A percentile compares a stretch with the other conserved stretches of the same genome.
These are phyloP conservation scores for Tragelaphus eurycerus DNA, from an alignment of 2,797 vertebrate species.

Conservation along the genomic window DNA sequence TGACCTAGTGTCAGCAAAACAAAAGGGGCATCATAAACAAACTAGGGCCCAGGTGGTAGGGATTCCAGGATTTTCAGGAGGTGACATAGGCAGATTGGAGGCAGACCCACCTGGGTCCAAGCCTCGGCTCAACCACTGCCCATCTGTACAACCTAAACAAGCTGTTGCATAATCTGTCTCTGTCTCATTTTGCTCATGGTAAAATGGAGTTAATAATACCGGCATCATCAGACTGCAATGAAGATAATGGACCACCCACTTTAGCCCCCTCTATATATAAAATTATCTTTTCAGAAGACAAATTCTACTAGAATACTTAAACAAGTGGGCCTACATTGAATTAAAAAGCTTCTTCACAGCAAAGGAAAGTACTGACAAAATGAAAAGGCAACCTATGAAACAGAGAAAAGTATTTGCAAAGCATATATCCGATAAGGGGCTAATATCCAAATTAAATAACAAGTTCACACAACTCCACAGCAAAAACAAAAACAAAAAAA, in stretches of 20 bases:
- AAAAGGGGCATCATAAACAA: not conserved
- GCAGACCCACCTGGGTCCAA: no score
- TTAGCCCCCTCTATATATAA: not conserved
- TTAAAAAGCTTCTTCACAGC: not conserved
- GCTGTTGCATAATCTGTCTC: no score
- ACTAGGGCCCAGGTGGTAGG: fast-evolving
- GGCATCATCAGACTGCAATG: no score
- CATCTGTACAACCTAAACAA: no score
- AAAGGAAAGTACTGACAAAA: not conserved
- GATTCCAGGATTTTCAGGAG: not conserved
- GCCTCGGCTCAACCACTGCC: no score
- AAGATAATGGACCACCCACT: no score
- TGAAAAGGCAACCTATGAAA: not conserved
- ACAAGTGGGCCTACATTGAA: not conserved
- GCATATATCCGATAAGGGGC: not conserved
- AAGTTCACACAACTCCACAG: not conserved
- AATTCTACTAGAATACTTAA: not conserved
- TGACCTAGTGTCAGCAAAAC: not conserved
- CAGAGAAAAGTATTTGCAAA: not conserved
- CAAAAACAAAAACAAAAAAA: not conserved
- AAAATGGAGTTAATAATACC: no score
- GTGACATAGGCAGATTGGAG: not conserved
- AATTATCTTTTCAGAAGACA: not conserved
- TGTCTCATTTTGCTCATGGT: no score
- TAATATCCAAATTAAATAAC: not conserved